Evolutionary conservation across 2,888 invertebrate genomes (phyloP), one percentile per base, ranked within the genome.

Genomic region (Apodemia mormo): DNA sequence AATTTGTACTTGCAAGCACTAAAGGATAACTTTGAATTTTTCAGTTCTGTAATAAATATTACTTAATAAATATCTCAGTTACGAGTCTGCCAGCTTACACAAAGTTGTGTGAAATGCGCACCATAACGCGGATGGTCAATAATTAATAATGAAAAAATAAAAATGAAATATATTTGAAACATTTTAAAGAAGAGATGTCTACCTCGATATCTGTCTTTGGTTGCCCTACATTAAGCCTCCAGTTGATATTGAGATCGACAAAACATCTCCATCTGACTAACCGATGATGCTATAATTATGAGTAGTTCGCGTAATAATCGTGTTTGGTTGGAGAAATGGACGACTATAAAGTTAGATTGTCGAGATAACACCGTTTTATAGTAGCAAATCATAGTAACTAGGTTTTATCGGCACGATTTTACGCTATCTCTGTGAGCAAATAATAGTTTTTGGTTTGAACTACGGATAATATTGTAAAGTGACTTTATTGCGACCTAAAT

Each of bases 301-400:
- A 43, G 37, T 22, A 33, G 40, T 65, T 65, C 65, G 65, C 37
- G n/a, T 43, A 65, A 43, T 65, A 14, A 65, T 65, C 65, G 43
- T 43, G 65, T 65, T 65, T 65, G 37, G 40, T 33, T 58, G 58
- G 30, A 30, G 58, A 58, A 58, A 58, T 58, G 58, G 58, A 5
- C 30, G 58, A 33, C 30, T 58, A 58, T 58, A 58, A 58, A 58
- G 58, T 58, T 6, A 29, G 58, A 58, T 58, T 58, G 33, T 33
- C 58, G 58, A 58, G 58, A 58, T 58, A 58, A 30, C 58, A 30
- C 58, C 30, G 58, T 29, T 58, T 58, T 58, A 58, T 58, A 29
- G 58, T 58, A 10, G 58, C 58, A 58, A 58, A 58, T 58, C 29
- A 58, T 58, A 58, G 58, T 58, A 30, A 58, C 58, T 33, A 58